A percentile compares a stretch with the other conserved stretches of the same genome.
Conservation (phyloP, 2,888 invertebrate species). For the Enoplolaimus lenunculus region DNA sequence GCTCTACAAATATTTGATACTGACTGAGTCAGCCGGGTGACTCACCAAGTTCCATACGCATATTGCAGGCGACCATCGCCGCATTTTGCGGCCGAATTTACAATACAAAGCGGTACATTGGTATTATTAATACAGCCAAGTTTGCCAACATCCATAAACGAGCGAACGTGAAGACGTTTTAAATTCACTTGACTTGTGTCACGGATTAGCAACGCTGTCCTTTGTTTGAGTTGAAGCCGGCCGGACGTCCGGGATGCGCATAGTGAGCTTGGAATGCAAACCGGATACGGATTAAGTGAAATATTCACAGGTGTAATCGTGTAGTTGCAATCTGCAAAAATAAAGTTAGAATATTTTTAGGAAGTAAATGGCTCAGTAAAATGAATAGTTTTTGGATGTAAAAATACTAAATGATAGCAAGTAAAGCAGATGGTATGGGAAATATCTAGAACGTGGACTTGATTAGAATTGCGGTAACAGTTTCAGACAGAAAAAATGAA, state of each 20-base stretch:
- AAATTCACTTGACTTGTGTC: background rate
- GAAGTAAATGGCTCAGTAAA: too few species aligned
- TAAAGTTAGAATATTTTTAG: too few species aligned
- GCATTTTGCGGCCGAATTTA: too few species aligned
- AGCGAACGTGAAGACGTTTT: background rate
- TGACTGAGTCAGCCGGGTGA: background rate
- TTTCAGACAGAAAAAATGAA: too few species aligned
- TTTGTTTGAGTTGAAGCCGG: background rate
- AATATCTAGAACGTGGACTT: too few species aligned
- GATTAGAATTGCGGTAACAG: too few species aligned
- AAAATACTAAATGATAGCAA: too few species aligned
- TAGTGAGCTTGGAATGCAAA: background rate
- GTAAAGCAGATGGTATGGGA: too few species aligned
- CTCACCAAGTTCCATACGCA: background rate
- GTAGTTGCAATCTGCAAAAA: slow-evolving; percentile 13
- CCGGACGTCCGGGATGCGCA: background rate
- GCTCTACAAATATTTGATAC: background rate
- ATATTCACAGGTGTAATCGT: background rate
- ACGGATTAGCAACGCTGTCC: background rate
- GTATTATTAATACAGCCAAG: background rate
- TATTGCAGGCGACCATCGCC: too few species aligned
- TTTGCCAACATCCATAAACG: background rate
- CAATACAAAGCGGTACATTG: background rate
- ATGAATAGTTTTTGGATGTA: too few species aligned
- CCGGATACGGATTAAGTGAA: background rate